Conservation (phyloP, 2,113 vertebrate species). For the Psammodynastes pulverulentus region DNA sequence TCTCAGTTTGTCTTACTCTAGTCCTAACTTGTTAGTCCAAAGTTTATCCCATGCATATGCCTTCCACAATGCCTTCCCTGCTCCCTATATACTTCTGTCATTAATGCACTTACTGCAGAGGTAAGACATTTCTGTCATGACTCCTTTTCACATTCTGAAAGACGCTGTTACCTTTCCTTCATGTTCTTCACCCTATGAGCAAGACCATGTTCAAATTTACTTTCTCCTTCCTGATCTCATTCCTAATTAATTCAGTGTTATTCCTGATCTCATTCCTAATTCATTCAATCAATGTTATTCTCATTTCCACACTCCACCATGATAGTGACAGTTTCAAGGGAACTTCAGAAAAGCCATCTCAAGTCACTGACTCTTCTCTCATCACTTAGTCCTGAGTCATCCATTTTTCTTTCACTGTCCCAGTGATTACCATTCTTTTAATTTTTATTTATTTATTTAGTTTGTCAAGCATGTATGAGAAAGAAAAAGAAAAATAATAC, state of each 20-base stretch:
- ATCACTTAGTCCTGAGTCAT: neutral
- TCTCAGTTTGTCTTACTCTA: neutral
- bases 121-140: neutral
- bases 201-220: neutral
- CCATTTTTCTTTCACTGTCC: neutral
- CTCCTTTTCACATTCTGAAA: neutral
- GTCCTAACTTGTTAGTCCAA: neutral
- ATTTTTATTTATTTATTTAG: too few species aligned
- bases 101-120: neutral
- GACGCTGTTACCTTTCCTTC: neutral
- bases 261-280: neutral
- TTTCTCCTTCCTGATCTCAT: neutral
- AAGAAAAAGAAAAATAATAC: too few species aligned
- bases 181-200: neutral
- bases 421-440: neutral
- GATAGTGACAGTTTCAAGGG: neutral
- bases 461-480: too few species aligned
- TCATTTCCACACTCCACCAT: neutral
- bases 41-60: neutral
- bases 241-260: neutral
- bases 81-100: neutral
- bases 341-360: neutral
- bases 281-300: neutral
- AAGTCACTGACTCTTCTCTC: neutral
- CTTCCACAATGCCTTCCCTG: neutral